A percentile compares a stretch with the other conserved stretches of the same genome.
Evolutionary conservation across 2,113 vertebrate species (phyloP).

Genomic region (Halcyon malimbica): DNA sequence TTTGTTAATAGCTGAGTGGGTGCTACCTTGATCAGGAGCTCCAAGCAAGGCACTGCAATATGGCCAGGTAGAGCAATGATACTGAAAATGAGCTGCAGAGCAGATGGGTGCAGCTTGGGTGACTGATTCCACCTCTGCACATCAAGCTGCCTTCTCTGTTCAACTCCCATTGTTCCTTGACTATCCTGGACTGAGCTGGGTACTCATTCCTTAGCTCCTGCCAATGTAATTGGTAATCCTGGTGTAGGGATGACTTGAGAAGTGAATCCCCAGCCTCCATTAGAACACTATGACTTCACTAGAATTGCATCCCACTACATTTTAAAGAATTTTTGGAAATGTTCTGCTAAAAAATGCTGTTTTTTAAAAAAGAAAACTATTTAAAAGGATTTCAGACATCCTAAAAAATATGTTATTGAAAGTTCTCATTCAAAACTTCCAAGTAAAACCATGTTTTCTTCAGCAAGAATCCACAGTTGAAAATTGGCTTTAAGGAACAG

Average conservation of each 20-base stretch:
- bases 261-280: not conserved
- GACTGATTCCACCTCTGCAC: not conserved
- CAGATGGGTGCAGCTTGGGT: not conserved
- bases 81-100: not conserved
- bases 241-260: not conserved
- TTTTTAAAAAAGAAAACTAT: not conserved
- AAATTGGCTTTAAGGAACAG: slow-evolving; percentile 33
- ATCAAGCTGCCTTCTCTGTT: not conserved
- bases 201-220: not conserved
- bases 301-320: not conserved
- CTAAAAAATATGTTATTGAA: not conserved
- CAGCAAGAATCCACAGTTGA: slow-evolving; percentile 1
- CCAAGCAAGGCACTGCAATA: not conserved
- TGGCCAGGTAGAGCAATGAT: accelerated
- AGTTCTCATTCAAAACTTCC: not conserved
- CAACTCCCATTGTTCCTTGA: accelerated
- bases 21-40: not conserved
- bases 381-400: not conserved
- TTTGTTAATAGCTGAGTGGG: not conserved
- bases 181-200: not conserved
- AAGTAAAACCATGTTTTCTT: slow-evolving; percentile 14
- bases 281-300: not conserved
- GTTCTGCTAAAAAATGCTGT: not conserved
- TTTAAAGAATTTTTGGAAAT: not conserved
- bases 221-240: not conserved